These are phyloP conservation scores for Epinephelus moara DNA, from an alignment of 2,113 vertebrate genomes.

Conservation along the genomic window DNA sequence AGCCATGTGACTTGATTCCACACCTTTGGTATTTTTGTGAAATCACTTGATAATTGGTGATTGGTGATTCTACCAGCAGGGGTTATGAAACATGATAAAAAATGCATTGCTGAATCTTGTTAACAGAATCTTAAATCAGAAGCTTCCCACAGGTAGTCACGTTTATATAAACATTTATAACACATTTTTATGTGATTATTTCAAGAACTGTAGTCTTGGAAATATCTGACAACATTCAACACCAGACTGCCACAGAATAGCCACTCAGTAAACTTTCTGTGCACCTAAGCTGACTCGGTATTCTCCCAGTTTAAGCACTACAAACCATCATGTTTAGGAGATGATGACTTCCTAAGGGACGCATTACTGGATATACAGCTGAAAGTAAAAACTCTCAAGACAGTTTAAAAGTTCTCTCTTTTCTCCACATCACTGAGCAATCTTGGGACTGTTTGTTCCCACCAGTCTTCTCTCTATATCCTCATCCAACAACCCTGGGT, in stretches of 20 bases:
- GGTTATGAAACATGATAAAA: background rate
- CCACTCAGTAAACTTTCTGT: background rate
- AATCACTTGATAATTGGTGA: no score
- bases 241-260: background rate
- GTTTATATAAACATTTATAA: background rate
- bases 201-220: no score
- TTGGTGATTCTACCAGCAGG: background rate
- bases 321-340: background rate
- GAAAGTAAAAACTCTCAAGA: background rate
- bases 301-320: background rate
- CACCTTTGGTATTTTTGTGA: no score
- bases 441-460: background rate
- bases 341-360: background rate
- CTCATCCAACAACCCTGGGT: background rate
- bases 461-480: background rate
- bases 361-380: background rate
- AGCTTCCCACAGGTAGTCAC: no score
- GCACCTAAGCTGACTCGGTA: background rate
- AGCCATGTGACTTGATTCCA: no score
- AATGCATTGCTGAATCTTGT: background rate
- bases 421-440: background rate
- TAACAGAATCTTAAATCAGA: background rate
- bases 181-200: background rate
- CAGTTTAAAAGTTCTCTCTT: conserved; percentile 14
- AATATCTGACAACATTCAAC: no score